Conservation (phyloP, 1,140 invertebrate genomes). For the Gonatopus flavifemur region DNA sequence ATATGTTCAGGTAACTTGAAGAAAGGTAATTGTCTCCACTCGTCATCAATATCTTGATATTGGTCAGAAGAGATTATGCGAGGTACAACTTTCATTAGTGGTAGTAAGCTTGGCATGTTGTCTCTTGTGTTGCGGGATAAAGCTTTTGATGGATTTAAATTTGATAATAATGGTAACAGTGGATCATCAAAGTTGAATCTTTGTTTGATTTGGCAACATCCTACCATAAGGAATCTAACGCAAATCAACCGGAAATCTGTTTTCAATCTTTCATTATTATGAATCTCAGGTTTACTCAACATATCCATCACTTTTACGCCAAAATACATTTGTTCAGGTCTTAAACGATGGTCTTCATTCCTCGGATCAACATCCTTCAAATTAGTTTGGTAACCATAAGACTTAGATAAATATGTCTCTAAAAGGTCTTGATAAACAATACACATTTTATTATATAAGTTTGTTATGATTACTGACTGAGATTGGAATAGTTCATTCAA, state of each 20-base stretch:
- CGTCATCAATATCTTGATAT: constrained; percentile 17
- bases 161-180: constrained; percentile 9
- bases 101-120: constrained; percentile 8
- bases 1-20: constrained; percentile 16
- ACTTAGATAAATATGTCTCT: constrained; percentile 10
- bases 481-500: constrained; percentile 27
- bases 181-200: constrained; percentile 17
- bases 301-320: constrained; percentile 13
- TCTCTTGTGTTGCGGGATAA: constrained; percentile 14
- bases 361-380: constrained; percentile 15
- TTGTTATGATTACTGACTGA: constrained; percentile 4
- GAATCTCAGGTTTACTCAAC: constrained; percentile 14
- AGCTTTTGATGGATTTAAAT: constrained; percentile 11
- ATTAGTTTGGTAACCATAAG: constrained; percentile 13
- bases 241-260: constrained; percentile 14
- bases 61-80: constrained; percentile 9
- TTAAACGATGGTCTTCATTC: constrained; percentile 14
- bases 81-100: constrained; percentile 17
- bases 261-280: constrained; percentile 15
- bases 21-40: constrained; percentile 18
- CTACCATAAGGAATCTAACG: constrained; percentile 9
- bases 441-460: constrained; percentile 12
- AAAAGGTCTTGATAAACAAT: constrained; percentile 14
- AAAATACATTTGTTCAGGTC: constrained; percentile 17
- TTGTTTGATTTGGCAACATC: constrained; percentile 14